phyloP scores from a whole-genome alignment of 2,113 vertebrate species.

The Thermophis baileyi region DNA sequence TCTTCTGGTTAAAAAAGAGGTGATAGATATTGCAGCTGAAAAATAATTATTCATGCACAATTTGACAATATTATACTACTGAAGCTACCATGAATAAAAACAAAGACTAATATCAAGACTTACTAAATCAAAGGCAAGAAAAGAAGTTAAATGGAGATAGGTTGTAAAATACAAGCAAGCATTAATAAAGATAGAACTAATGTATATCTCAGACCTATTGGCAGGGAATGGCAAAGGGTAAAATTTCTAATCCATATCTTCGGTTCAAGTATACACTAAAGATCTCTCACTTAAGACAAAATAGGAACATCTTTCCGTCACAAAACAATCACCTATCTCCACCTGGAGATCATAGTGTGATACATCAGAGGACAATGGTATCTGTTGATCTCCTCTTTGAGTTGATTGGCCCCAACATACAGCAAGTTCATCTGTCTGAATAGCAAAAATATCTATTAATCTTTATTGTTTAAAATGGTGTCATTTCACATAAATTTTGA shows the following conservation, averaged over 20 bases:
- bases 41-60: background rate
- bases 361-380: conserved; percentile 75
- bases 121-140: background rate
- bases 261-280: background rate
- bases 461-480: background rate
- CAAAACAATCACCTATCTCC: conserved; percentile 83
- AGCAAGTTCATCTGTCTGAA: conserved; percentile 79
- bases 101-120: background rate
- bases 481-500: background rate
- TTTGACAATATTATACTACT: background rate
- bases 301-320: conserved; percentile 9
- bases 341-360: conserved; percentile 91
- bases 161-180: background rate
- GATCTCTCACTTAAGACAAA: background rate
- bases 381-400: conserved; percentile 69
- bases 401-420: conserved; percentile 72
- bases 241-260: background rate
- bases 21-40: background rate
- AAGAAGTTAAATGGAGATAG: background rate
- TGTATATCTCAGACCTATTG: background rate
- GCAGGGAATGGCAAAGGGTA: no score
- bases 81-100: background rate
- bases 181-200: background rate
- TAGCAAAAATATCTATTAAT: conserved; percentile 16
- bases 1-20: background rate